Base-by-base conservation (phyloP, 1,140 invertebrate species). In the Zaprionus lachaisei region DNA sequence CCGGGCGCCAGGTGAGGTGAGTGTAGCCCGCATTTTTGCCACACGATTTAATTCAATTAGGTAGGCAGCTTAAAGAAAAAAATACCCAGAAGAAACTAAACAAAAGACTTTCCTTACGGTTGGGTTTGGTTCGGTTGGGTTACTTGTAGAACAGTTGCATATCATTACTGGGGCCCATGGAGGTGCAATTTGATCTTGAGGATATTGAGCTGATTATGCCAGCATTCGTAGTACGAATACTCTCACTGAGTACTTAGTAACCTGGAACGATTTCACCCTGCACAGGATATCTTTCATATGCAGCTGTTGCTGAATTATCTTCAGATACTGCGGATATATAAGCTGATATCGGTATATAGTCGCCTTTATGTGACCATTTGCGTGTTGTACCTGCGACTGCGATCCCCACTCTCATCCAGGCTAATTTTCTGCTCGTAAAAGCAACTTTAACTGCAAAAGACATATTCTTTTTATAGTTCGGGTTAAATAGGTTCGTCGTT, bases 351-450 rank as follows among this genome's bases (percentile, higher is more conserved):
- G 14, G 3, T 56, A 31, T 56, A 56, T 24, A 55, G 24, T 15
- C 54, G 26, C 15, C 41, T 22, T 38, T 44, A 41, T 66, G 28
- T 28, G 28, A 9, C 6, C 28, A 9, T 31, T 31, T 9, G 7
- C 28, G 7, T 31, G 20, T 41, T 41, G 14, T 41, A 60, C 61
- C 77, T 31, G 56, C 63, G 47, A 81, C 65, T 34, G 34, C 60
- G 26, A n/a, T 7, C n/a, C n/a, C 6, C 41, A 26, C 28, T 57
- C 56, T 58, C 67, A 69, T 74, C 83, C 80, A 83, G 77, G 83
- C 83, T 83, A 80, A 80, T 89, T 87, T 83, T 78, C 70, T 83
- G 83, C 77, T 83, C 84, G 72, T 86, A 89, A 89, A 86, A 87
- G 38, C 77, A 37, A 83, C 54, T 87, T 86, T 83, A 87, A 86